A percentile compares a stretch with the other conserved stretches of the same genome.
phyloP scores from a whole-genome alignment of 2,888 invertebrate species.

The Carterocephalus palaemon region DNA sequence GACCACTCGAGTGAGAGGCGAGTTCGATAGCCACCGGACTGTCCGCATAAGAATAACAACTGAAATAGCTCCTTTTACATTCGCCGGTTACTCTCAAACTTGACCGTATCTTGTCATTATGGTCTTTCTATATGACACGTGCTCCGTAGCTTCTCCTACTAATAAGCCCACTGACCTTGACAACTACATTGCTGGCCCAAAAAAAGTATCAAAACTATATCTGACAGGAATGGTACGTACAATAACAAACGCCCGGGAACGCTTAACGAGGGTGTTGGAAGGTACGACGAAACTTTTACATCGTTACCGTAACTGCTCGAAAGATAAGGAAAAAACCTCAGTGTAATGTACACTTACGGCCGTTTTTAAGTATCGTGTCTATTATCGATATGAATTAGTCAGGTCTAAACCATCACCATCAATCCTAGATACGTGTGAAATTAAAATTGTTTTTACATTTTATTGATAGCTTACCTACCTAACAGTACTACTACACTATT shows the following conservation, averaged over 20 bases:
- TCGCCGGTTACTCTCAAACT: not conserved
- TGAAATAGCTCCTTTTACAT: not conserved
- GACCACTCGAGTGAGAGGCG: no score
- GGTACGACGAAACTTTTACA: constrained; percentile 56
- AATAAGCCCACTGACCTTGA: constrained; percentile 14
- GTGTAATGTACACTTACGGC: constrained; percentile 42
- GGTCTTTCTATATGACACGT: constrained; percentile 8
- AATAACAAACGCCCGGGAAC: constrained; percentile 49
- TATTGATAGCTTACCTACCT: no score
- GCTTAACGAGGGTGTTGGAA: constrained; percentile 37
- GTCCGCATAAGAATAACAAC: no score
- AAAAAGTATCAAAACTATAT: constrained; percentile 41
- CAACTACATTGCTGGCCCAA: constrained; percentile 21
- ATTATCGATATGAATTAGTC: constrained; percentile 4
- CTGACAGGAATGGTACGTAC: constrained; percentile 52
- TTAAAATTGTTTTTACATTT: no score
- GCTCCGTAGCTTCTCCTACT: constrained; percentile 7
- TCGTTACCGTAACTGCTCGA: constrained; percentile 54
- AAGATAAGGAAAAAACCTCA: constrained; percentile 61
- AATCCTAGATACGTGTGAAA: no score
- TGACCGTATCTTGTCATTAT: not conserved
- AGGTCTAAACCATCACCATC: no score
- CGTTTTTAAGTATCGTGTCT: constrained; percentile 16
- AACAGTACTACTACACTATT: no score
- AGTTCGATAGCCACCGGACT: no score